Evolutionary conservation across 2,113 vertebrate genomes (phyloP), one percentile per base, ranked within the genome.

Genomic region (Tyto alba): DNA sequence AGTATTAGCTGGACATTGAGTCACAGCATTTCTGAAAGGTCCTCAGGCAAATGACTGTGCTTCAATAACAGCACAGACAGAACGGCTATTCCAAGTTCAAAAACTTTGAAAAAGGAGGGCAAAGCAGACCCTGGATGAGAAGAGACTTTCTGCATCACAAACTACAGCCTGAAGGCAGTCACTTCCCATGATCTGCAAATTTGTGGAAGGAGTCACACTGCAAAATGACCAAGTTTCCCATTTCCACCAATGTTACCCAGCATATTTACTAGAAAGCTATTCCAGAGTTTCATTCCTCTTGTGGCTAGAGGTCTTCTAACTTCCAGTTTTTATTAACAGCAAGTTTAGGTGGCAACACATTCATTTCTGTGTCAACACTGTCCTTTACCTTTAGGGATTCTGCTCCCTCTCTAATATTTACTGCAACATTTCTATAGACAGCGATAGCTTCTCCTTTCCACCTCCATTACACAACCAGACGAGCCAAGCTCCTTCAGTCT

Each of bases 401-500:
- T 48, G 60, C 47, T 62, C 52, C 55, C 75, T 41, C n/a, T 45
- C 43, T 30, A 56, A 19, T 20, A 30, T 17, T 34, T 23, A 30
- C 81, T 41, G 16, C 36, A 43, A n/a, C 43, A 12, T 30, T 52
- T 40, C 53, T 6, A 17, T 14, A 30, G 67, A 10, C 12, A 45
- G 23, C 27, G 55, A 3, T 2, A 57, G 25, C 29, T 29, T 59
- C 73, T 66, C 55, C 50, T 76, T 47, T 22, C 56, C 21, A 40
- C 26, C 12, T 48, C 38, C 23, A 6, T 9, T 19, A n/a, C 50
- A 17, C 40, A 6, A 0, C 32, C 43, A 21, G 17, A 25, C 0
- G 0, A 22, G 25, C 45, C 47, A 56, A 77, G 36, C 66, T 50
- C 52, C 36, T 38, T 12, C 26, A 40, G 34, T 22, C 55, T 57